Base-by-base conservation (phyloP, 2,113 vertebrate species). In the Ceyx melanurus region DNA sequence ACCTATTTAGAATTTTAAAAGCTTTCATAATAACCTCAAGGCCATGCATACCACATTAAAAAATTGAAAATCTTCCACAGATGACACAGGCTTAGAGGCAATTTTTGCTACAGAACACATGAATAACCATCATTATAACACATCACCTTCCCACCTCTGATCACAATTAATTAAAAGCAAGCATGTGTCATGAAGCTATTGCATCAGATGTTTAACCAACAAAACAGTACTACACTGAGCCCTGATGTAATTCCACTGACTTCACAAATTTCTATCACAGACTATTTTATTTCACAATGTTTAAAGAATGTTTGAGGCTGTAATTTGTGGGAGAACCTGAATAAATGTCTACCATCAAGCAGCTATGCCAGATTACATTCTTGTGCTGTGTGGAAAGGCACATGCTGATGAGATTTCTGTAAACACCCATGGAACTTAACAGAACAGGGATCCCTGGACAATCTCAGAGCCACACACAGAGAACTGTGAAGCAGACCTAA, bases 1-100 rank as follows among this genome's bases (percentile, higher is more conserved):
- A 88, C 51, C 78, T 93, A 92, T 61, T 96, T 92, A 95, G 95
- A 96, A 96, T 95, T 84, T 92, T 92, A 89, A 94, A 97, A 96
- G 68, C 77, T 93, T 93, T 96, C 67, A 64, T 65, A 95, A 91
- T 80, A 96, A 95, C 82, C 94, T 96, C 80, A 89, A 88, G 74
- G 91, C 88, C 70, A 96, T 89, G 77, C 48, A 96, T 62, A 90
- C 75, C 62, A 95, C 56, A 91, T 88, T 95, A 94, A 93, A 97
- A 95, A 96, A 89, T 11, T 87, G 82, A 96, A 95, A 95, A 26
- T 93, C 86, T 61, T 84, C 90, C 84, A 90, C 74, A 84, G 76
- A 77, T 81, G 90, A 95, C 73, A 95, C 3, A 89, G 81, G 83
- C 90, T 90, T 71, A 64, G 51, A 96, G 88, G 77, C 77, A 96